Evolutionary conservation across 2,797 vertebrate species (phyloP), one percentile per base, ranked within the genome.

Genomic region (Cephalopachus bancanus): DNA sequence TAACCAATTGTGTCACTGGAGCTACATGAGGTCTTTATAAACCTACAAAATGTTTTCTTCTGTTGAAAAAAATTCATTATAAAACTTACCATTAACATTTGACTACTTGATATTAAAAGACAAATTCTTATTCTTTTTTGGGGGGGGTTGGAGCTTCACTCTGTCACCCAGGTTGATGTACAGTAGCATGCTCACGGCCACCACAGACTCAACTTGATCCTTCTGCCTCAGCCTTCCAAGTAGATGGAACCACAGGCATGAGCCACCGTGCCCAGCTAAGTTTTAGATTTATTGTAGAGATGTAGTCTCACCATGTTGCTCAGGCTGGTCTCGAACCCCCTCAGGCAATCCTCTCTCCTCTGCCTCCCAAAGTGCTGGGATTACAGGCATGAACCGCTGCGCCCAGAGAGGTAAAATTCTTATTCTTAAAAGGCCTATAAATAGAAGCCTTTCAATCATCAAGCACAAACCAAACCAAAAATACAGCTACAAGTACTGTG

Each of bases 391-490:
- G n/a, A 2, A 17, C 16, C 8, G 17, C n/a, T 7, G 3, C n/a
- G 28, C 65, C 65, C 14, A 67, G 15, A 86, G 60, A 64, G 80
- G 72, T 51, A 28, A 94, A 79, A 84, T 60, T 96, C 28, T 94
- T 92, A 88, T 11, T 96, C 78, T 89, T 53, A 59, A 93, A 53
- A 88, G 78, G 30, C 19, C 74, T 79, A 62, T 81, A 78, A 92
- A 92, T 76, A 72, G 33, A 86, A 92, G 5, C 10, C 75, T 92
- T 93, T 79, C 51, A 88, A 83, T 93, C 33, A 95, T 59, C 65
- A 97, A 87, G 81, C n/a, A 94, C 93, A 49, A 83, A 65, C 0
- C 3, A 93, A 89, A 92, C 78, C 59, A 57, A 91, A 84, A 93
- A 64, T 60, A 92, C 0, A 92, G 76, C 69, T 89, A 84, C 22